These are phyloP conservation scores for Drosophila jambulina DNA, from an alignment of 1,140 invertebrate species.

Conservation along the genomic window DNA sequence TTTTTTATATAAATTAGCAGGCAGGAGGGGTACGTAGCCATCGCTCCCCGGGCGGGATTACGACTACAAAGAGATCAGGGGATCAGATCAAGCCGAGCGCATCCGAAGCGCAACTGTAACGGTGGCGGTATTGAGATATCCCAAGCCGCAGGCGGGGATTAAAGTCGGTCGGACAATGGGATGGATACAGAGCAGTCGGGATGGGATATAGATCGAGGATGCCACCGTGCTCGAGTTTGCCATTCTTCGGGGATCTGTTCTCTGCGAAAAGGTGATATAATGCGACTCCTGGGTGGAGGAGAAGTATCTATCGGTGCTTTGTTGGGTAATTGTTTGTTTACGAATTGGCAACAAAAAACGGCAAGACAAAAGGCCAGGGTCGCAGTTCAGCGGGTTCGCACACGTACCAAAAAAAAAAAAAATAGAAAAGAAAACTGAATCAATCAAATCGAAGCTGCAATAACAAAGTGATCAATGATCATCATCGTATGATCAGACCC, in stretches of 20 bases:
- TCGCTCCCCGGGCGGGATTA: slow-evolving; percentile 23
- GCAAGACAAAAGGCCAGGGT: slow-evolving; percentile 70
- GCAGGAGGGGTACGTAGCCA: slow-evolving; percentile 1
- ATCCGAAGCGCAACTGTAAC: slow-evolving; percentile 67
- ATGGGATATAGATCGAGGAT: slow-evolving; percentile 42
- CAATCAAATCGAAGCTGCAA: slow-evolving; percentile 77
- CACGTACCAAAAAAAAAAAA: slow-evolving; percentile 67
- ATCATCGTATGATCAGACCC: slow-evolving; percentile 45
- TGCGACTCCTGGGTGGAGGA: slow-evolving; percentile 36
- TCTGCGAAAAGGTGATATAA: slow-evolving; percentile 69
- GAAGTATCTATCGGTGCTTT: slow-evolving; percentile 51
- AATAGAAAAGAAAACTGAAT: slow-evolving; percentile 44
- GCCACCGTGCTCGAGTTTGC: slow-evolving; percentile 72
- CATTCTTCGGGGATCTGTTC: slow-evolving; percentile 43
- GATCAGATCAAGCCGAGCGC: slow-evolving; percentile 68
- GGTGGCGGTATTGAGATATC: slow-evolving; percentile 71
- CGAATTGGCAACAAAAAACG: slow-evolving; percentile 66
- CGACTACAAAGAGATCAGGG: slow-evolving; percentile 53
- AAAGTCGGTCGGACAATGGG: slow-evolving; percentile 57
- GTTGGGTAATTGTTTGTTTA: slow-evolving; percentile 81
- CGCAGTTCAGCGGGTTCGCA: slow-evolving; percentile 72
- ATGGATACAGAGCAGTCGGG: slow-evolving; percentile 13
- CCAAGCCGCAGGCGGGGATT: slow-evolving; percentile 74
- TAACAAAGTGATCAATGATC: slow-evolving; percentile 67
- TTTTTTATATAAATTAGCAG: slow-evolving; percentile 79